Conservation (phyloP, 2,888 invertebrate genomes). For the Stegophylla sp. region DNA sequence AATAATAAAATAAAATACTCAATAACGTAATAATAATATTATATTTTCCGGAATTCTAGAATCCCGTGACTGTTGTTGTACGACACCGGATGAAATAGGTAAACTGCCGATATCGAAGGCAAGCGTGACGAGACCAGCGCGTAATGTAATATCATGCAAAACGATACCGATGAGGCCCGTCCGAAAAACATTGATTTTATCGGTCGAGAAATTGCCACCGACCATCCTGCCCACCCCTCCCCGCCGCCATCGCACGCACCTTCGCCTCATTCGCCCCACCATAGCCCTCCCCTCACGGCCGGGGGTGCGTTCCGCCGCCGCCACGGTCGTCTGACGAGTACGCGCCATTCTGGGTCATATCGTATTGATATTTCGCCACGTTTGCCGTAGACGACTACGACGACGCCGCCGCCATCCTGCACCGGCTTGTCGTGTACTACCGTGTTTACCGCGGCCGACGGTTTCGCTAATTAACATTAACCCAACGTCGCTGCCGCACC, state of each 20-base stretch:
- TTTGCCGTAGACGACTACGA: constrained; percentile 4
- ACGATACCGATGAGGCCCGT: constrained; percentile 7
- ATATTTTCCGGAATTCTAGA: too few species aligned
- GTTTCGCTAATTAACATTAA: constrained; percentile 27
- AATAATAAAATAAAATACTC: too few species aligned
- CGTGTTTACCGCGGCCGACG: not conserved
- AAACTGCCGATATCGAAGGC: too few species aligned
- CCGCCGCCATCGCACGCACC: not conserved
- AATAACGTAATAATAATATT: too few species aligned
- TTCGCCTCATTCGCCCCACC: not conserved
- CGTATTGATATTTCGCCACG: constrained; percentile 55
- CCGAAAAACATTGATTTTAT: constrained; percentile 56
- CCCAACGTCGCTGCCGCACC: not conserved
- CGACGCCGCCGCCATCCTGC: not conserved
- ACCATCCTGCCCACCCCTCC: constrained; percentile 3
- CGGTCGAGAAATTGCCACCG: constrained; percentile 49
- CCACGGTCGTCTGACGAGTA: constrained; percentile 46
- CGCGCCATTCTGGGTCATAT: constrained; percentile 54
- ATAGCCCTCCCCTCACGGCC: too few species aligned
- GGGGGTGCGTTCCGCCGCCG: not conserved
- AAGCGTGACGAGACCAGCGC: too few species aligned
- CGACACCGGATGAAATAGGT: too few species aligned
- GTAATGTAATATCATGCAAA: not conserved
- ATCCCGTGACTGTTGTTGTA: too few species aligned
- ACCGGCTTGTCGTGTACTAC: not conserved